A percentile compares a stretch with the other conserved stretches of the same genome.
These are phyloP conservation scores for Norana najaformis DNA, from an alignment of 2,888 invertebrate genomes.

Conservation along the genomic window DNA sequence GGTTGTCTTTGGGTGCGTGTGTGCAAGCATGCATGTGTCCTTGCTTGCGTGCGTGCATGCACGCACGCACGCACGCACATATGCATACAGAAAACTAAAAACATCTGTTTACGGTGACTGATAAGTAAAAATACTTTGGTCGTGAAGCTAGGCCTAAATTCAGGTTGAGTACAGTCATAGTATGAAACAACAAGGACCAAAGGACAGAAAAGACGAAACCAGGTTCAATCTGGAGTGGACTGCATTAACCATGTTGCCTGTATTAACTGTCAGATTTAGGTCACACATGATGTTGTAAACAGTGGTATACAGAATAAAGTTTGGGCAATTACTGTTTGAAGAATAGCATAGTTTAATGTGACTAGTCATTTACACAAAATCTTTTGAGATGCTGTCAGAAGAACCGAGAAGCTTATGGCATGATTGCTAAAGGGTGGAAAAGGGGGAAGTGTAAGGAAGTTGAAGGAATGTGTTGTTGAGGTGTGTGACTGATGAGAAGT, in stretches of 20 bases:
- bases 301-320: background rate
- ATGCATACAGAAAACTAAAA: background rate
- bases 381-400: background rate
- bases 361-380: background rate
- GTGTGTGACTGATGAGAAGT: background rate
- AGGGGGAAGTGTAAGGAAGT: background rate
- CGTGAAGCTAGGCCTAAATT: background rate
- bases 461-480: background rate
- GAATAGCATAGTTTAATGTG: background rate
- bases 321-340: background rate
- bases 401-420: background rate
- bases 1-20: background rate
- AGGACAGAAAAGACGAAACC: background rate
- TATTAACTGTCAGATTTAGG: slow-evolving; percentile 5
- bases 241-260: background rate
- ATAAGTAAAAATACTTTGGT: background rate
- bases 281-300: background rate
- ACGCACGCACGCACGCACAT: too few species aligned
- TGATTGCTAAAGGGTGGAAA: background rate
- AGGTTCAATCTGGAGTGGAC: background rate
- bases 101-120: background rate
- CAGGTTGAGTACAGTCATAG: background rate
- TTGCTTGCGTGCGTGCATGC: too few species aligned
- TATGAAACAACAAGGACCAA: slow-evolving; percentile 7
- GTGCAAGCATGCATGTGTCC: too few species aligned